A percentile compares a stretch with the other conserved stretches of the same genome.
Conservation (phyloP, 2,888 invertebrate species). For the Didymodactylos carnosus region DNA sequence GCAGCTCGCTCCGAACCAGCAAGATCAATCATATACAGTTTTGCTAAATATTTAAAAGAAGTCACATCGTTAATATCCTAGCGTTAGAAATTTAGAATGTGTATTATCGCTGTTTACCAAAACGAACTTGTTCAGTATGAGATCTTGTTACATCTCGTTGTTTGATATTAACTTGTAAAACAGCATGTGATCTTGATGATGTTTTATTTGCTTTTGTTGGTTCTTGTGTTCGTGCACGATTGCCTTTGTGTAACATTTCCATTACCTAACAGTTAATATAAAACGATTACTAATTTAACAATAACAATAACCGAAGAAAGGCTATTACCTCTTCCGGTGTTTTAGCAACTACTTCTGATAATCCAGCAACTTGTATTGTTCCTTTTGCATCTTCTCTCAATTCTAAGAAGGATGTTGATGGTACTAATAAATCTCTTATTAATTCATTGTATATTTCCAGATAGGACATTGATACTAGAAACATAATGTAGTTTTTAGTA, state of each 20-base stretch:
- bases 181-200: slow-evolving; percentile 77
- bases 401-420: slow-evolving; percentile 57
- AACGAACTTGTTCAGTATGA: slow-evolving; percentile 25
- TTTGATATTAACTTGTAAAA: slow-evolving; percentile 48
- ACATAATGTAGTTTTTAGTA: too few species aligned
- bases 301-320: too few species aligned
- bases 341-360: slow-evolving; percentile 62
- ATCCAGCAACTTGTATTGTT: slow-evolving; percentile 63
- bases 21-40: slow-evolving; percentile 71
- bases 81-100: too few species aligned
- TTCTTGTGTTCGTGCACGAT: slow-evolving; percentile 72
- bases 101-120: too few species aligned
- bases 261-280: too few species aligned
- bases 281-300: too few species aligned
- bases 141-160: slow-evolving; percentile 16
- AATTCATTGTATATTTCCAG: slow-evolving; percentile 88
- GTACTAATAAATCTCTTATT: slow-evolving; percentile 70
- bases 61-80: too few species aligned
- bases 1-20: slow-evolving; percentile 85
- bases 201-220: slow-evolving; percentile 82
- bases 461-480: slow-evolving; percentile 62
- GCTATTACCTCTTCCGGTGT: slow-evolving; percentile 70
- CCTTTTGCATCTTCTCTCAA: slow-evolving; percentile 69
- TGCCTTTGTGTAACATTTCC: slow-evolving; percentile 62
- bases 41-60: slow-evolving; percentile 43